phyloP scores from a whole-genome alignment of 2,888 invertebrate species.

The Himalopsyche tibetana region DNA sequence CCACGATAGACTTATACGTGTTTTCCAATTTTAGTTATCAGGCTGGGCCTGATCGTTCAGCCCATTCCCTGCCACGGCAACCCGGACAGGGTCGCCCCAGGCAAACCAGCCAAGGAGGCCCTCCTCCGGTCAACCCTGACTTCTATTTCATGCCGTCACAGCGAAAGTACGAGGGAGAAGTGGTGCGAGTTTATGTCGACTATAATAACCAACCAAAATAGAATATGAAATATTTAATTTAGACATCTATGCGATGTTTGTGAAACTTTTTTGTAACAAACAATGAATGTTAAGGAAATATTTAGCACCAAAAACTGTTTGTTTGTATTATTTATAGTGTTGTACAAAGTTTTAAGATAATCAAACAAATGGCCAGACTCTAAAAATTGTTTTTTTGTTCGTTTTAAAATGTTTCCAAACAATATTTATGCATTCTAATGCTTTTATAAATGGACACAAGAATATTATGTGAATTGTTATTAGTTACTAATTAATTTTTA shows the following conservation, averaged over 20 bases:
- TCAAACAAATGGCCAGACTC: not conserved
- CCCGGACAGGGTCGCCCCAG: constrained; percentile 69
- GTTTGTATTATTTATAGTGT: constrained; percentile 18
- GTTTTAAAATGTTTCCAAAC: constrained; percentile 10
- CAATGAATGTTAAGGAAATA: not conserved
- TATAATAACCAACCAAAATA: constrained; percentile 84
- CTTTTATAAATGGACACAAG: constrained; percentile 1
- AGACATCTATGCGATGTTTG: not conserved
- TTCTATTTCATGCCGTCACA: constrained; percentile 98
- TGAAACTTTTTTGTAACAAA: constrained; percentile 14
- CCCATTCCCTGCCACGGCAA: constrained; percentile 86
- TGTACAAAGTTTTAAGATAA: not conserved
- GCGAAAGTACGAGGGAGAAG: constrained; percentile 94
- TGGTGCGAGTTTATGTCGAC: constrained; percentile 89
- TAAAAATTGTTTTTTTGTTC: not conserved
- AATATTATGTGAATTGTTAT: constrained; percentile 16
- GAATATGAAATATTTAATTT: constrained; percentile 60
- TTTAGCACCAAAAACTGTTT: constrained; percentile 5
- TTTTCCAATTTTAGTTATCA: constrained; percentile 68
- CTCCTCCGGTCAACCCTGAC: constrained; percentile 82
- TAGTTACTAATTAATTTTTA: not conserved
- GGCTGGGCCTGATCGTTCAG: constrained; percentile 79
- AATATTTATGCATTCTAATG: constrained; percentile 21
- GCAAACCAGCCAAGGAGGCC: constrained; percentile 66
- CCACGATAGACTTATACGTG: not conserved